These are phyloP conservation scores for Papilio protenor DNA, from an alignment of 2,888 invertebrate genomes.

Conservation along the genomic window DNA sequence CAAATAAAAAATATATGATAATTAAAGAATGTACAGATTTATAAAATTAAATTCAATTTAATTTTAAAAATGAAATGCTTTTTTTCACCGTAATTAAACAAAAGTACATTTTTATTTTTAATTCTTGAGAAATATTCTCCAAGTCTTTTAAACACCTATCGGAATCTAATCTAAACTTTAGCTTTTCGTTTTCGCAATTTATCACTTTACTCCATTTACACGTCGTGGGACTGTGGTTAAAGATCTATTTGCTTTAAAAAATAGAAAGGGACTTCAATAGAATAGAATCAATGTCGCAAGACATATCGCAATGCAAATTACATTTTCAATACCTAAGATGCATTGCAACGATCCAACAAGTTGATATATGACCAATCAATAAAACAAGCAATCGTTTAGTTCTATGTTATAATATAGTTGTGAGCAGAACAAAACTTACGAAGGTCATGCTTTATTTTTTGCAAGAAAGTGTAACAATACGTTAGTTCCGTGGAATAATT, in stretches of 20 bases:
- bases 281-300: slow-evolving; percentile 23
- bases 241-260: slow-evolving; percentile 4
- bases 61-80: too few relatives aligned
- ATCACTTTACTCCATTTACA: not conserved
- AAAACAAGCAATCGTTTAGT: not conserved
- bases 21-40: too few relatives aligned
- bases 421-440: slow-evolving; percentile 1
- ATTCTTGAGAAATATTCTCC: too few relatives aligned
- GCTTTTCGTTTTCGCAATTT: not conserved
- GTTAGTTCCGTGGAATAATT: slow-evolving; percentile 19
- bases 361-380: not conserved
- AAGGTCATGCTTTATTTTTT: slow-evolving; percentile 39
- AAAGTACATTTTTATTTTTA: too few relatives aligned
- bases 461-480: slow-evolving; percentile 31
- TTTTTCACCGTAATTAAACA: too few relatives aligned
- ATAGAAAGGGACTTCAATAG: slow-evolving; percentile 25
- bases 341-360: slow-evolving; percentile 13
- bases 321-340: slow-evolving; percentile 7
- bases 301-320: slow-evolving; percentile 25
- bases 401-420: not conserved
- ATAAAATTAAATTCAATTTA: too few relatives aligned
- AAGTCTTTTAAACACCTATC: too few relatives aligned
- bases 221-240: slow-evolving; percentile 13
- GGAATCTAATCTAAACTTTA: not conserved
- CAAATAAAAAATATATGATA: too few relatives aligned